A percentile compares a stretch with the other conserved stretches of the same genome.
These are phyloP conservation scores for Dicyrtoma fusca DNA, from an alignment of 2,888 invertebrate species.

Conservation along the genomic window DNA sequence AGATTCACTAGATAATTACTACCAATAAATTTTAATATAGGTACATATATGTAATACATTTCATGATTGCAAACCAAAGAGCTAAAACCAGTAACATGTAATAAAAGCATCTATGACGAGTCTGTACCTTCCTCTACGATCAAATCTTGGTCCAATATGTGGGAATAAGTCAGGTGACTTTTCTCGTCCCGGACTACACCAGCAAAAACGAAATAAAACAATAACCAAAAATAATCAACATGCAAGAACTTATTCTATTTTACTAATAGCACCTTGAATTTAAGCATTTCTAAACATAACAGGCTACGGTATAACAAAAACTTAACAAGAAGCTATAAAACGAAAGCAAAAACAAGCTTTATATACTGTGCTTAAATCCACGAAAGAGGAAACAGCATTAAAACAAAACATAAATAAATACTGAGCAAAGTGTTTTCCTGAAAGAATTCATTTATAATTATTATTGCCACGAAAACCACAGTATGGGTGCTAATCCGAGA, in stretches of 20 bases:
- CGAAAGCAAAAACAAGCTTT: neutral
- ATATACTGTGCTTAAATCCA: neutral
- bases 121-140: slow-evolving; percentile 78
- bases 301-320: neutral
- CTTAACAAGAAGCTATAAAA: slow-evolving; percentile 20
- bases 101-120: slow-evolving; percentile 27
- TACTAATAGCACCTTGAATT: too few species aligned
- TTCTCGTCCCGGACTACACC: slow-evolving; percentile 76
- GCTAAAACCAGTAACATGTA: too few species aligned
- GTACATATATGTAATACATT: neutral
- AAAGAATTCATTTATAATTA: too few species aligned
- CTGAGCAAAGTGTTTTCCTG: too few species aligned
- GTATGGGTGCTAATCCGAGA: too few species aligned
- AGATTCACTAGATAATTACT: neutral
- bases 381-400: neutral
- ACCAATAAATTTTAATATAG: neutral
- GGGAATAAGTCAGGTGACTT: slow-evolving; percentile 77
- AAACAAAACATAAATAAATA: neutral
- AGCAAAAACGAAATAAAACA: slow-evolving; percentile 49
- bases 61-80: too few species aligned
- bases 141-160: slow-evolving; percentile 88
- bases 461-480: too few species aligned
- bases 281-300: too few species aligned
- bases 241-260: slow-evolving; percentile 9
- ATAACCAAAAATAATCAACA: slow-evolving; percentile 44